phyloP scores from a whole-genome alignment of 2,888 invertebrate species.

The Apamea monoglypha region DNA sequence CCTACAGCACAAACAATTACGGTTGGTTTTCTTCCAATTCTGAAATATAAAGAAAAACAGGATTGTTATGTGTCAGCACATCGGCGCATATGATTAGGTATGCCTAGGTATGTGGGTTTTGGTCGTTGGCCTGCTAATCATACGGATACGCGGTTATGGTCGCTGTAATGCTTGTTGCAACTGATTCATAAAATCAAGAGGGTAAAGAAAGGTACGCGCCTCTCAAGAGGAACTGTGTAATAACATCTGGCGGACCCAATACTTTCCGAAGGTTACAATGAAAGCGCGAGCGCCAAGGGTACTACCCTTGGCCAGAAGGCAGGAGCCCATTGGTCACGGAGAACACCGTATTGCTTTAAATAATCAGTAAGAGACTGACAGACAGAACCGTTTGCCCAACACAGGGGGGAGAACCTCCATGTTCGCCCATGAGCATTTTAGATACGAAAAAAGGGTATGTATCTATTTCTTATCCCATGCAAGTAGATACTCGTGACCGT shows the following conservation, averaged over 20 bases:
- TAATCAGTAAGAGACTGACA: neutral
- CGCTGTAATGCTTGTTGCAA: neutral
- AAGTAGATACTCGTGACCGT: neutral
- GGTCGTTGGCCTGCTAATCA: neutral
- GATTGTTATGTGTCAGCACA: neutral
- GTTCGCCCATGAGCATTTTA: neutral
- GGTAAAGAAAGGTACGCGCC: neutral
- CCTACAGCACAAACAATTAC: slow-evolving; percentile 80
- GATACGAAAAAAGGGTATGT: neutral
- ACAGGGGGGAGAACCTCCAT: too few relatives aligned
- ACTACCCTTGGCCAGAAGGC: neutral
- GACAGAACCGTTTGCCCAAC: neutral
- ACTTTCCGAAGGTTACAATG: neutral
- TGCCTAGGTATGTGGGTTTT: neutral
- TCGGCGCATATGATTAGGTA: neutral
- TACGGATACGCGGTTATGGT: neutral
- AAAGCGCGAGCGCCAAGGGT: neutral
- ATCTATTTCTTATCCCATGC: neutral
- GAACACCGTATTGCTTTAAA: neutral
- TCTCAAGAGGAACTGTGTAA: neutral
- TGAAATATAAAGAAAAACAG: slow-evolving; percentile 65
- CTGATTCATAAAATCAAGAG: neutral
- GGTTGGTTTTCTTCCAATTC: slow-evolving; percentile 83
- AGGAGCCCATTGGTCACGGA: neutral
- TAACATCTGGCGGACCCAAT: neutral